A percentile compares a stretch with the other conserved stretches of the same genome.
Evolutionary conservation across 2,888 invertebrate genomes (phyloP).

Genomic region (Hirtodrosophila trivittata): DNA sequence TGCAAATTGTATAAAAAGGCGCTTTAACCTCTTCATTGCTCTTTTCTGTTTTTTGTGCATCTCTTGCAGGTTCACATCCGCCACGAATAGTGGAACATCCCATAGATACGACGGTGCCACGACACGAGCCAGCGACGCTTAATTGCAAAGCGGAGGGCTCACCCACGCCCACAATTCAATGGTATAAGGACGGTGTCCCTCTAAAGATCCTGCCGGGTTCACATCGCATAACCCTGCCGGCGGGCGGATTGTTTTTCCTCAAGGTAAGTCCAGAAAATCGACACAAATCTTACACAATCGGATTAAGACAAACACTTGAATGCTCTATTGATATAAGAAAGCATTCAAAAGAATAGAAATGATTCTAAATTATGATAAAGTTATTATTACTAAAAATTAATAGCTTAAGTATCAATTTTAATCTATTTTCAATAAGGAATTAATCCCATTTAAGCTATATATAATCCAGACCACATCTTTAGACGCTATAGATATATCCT

Average conservation of each 20-base stretch:
- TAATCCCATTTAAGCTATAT: too few species aligned
- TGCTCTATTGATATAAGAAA: not conserved
- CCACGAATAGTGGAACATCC: slow-evolving; percentile 97
- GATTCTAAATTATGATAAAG: too few species aligned
- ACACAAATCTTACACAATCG: not conserved
- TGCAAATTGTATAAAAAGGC: slow-evolving; percentile 57
- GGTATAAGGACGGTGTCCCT: slow-evolving; percentile 89
- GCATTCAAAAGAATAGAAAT: too few species aligned
- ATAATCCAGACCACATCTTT: too few species aligned
- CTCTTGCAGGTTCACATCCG: slow-evolving; percentile 85
- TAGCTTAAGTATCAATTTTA: too few species aligned
- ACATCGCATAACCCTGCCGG: slow-evolving; percentile 90
- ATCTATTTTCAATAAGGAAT: too few species aligned
- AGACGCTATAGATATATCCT: too few species aligned
- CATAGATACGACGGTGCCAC: slow-evolving; percentile 93
- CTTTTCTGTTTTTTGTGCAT: slow-evolving; percentile 39
- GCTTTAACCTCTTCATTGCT: slow-evolving; percentile 61
- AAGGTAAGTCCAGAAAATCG: slow-evolving; percentile 76
- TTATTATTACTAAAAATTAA: too few species aligned
- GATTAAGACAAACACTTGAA: too few species aligned
- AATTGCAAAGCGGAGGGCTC: slow-evolving; percentile 95
- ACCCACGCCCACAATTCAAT: slow-evolving; percentile 91
- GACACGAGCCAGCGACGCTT: slow-evolving; percentile 95
- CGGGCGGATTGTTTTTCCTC: slow-evolving; percentile 94
- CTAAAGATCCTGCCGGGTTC: slow-evolving; percentile 87